Base-by-base conservation (phyloP, 2,797 vertebrate genomes). In the Pelodytes ibericus region DNA sequence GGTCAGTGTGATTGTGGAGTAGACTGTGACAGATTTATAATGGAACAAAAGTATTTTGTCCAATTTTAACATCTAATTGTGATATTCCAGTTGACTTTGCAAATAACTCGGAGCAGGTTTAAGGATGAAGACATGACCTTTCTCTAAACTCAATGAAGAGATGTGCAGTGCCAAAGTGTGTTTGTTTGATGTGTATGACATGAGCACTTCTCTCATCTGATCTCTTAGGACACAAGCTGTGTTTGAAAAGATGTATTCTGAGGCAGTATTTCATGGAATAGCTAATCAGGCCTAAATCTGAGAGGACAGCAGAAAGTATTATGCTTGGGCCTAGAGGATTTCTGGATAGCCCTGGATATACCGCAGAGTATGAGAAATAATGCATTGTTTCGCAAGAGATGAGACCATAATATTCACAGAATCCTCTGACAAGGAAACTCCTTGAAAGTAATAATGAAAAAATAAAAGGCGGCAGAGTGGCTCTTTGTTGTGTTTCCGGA, bases 281-380 rank as follows among this genome's bases (percentile, higher is more conserved):
- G 27, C 44, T 68, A 68, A 68, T 67, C n/a, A 53, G 16, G 56
- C 18, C 18, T 36, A 57, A 41, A 79, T 69, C 39, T 69, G 53
- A 25, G n/a, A 69, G 27, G 64, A 74, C 71, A 62, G 58, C 64
- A 63, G 77, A 4, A 15, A 58, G 61, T 64, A 68, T 74, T 79
- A 79, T 79, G 64, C 76, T 72, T 33, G 41, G 76, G 57, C 71
- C 71, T 69, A 62, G 36, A 56, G 65, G 79, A 86, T 80, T 81
- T 75, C 83, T 84, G 80, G 71, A 59, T 81, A 86, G 57, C 77
- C 82, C 75, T 69, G 74, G 69, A 33, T 80, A 71, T 83, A 79
- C 75, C 74, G 71, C 74, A 68, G 79, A 81, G 61, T 82, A 56
- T 72, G 70, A 82, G 81, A 79, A 77, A 82, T 66, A 86, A 83